phyloP scores from a whole-genome alignment of 2,797 vertebrate genomes.

The Capromys pilorides region DNA sequence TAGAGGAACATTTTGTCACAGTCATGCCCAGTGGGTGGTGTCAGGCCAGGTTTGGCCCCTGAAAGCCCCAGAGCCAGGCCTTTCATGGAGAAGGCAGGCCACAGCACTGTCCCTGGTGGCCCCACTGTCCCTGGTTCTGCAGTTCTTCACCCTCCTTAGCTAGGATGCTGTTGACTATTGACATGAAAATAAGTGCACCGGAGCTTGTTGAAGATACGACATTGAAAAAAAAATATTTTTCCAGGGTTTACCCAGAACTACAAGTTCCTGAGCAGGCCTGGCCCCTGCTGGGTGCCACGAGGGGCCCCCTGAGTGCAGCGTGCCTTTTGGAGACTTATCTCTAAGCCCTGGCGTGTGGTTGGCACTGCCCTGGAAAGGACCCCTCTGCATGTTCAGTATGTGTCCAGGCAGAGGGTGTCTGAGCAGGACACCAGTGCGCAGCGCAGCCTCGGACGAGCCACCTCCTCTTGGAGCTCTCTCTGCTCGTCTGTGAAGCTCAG shows the following conservation, averaged over 20 bases:
- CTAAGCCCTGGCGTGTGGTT: not conserved
- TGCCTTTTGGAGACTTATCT: not conserved
- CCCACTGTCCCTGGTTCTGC: not conserved
- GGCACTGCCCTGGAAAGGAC: not conserved
- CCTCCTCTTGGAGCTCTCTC: not conserved
- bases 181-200: fast-evolving
- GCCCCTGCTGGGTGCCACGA: not conserved
- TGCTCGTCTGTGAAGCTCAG: not conserved
- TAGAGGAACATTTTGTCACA: not conserved
- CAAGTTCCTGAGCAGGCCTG: not conserved
- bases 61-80: not conserved
- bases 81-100: not conserved
- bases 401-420: not conserved
- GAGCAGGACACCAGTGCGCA: too few relatives aligned
- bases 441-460: not conserved
- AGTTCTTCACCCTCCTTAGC: not conserved
- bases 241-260: not conserved
- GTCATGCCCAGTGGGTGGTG: fast-evolving
- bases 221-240: not conserved
- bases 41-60: not conserved
- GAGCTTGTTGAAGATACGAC: not conserved
- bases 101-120: fast-evolving
- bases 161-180: not conserved
- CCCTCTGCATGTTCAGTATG: fast-evolving
- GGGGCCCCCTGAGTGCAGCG: not conserved